Conservation (phyloP, 2,797 vertebrate genomes). For the Eidolon dupreanum region DNA sequence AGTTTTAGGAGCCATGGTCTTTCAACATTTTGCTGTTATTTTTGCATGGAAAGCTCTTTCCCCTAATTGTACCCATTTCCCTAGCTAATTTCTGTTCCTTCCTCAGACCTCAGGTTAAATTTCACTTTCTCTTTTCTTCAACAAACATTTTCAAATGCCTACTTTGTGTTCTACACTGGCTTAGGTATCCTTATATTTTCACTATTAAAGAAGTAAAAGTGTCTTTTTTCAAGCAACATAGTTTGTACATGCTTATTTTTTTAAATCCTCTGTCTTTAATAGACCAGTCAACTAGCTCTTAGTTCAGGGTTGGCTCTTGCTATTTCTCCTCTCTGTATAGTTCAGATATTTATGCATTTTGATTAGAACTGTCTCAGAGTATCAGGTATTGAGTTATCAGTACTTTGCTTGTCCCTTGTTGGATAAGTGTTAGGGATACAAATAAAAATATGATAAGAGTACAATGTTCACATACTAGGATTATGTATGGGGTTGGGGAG, state of each 20-base stretch:
- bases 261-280: not conserved
- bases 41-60: not conserved
- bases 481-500: not conserved
- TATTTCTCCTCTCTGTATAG: not conserved
- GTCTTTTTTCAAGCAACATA: not conserved
- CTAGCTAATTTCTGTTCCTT: not conserved
- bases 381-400: not conserved
- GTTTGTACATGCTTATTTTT: not conserved
- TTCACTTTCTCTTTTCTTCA: not conserved
- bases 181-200: not conserved
- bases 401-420: not conserved
- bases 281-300: not conserved
- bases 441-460: conserved; percentile 2
- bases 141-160: not conserved
- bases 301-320: not conserved
- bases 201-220: not conserved
- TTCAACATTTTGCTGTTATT: not conserved
- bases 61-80: not conserved
- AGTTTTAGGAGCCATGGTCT: not conserved
- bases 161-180: not conserved
- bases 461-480: not conserved
- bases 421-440: not conserved
- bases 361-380: not conserved
- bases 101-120: not conserved
- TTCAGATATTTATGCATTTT: not conserved